Evolutionary conservation across 1,140 invertebrate genomes (phyloP).

Genomic region (Centruroides sculpturatus): DNA sequence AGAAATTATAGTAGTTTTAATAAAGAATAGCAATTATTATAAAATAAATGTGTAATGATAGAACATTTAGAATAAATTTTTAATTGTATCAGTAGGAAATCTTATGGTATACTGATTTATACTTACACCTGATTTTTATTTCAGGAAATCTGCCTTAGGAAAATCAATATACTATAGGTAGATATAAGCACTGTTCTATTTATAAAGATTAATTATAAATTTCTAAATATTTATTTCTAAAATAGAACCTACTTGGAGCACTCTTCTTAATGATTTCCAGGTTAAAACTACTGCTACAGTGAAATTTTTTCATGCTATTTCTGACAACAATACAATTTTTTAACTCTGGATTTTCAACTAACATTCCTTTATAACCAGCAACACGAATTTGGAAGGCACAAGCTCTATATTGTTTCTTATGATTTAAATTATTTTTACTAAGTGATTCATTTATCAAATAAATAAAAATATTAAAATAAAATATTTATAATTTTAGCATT

Average conservation of each 20-base stretch:
- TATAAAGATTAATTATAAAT: not conserved
- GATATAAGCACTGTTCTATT: too few species aligned
- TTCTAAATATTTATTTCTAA: not conserved
- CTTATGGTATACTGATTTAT: too few species aligned
- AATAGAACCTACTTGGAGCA: conserved; percentile 17
- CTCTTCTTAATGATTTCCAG: conserved; percentile 29
- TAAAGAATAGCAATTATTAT: too few species aligned
- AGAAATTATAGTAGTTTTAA: too few species aligned
- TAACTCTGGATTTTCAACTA: conserved; percentile 20
- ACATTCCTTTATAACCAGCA: conserved; percentile 24
- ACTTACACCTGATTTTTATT: too few species aligned
- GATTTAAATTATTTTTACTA: not conserved
- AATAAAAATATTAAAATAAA: too few species aligned
- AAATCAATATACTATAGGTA: too few species aligned
- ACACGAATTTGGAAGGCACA: conserved; percentile 23
- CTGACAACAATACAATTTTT: conserved; percentile 14
- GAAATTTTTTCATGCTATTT: conserved; percentile 24
- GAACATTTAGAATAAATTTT: too few species aligned
- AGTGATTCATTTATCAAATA: not conserved
- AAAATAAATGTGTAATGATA: too few species aligned
- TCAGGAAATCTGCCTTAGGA: too few species aligned
- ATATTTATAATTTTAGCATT: too few species aligned
- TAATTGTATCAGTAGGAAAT: too few species aligned
- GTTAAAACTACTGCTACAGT: conserved; percentile 9
- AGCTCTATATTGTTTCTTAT: conserved; percentile 4